A percentile compares a stretch with the other conserved stretches of the same genome.
Conservation (phyloP, 2,797 vertebrate genomes). For the Takifugu rubripes region DNA sequence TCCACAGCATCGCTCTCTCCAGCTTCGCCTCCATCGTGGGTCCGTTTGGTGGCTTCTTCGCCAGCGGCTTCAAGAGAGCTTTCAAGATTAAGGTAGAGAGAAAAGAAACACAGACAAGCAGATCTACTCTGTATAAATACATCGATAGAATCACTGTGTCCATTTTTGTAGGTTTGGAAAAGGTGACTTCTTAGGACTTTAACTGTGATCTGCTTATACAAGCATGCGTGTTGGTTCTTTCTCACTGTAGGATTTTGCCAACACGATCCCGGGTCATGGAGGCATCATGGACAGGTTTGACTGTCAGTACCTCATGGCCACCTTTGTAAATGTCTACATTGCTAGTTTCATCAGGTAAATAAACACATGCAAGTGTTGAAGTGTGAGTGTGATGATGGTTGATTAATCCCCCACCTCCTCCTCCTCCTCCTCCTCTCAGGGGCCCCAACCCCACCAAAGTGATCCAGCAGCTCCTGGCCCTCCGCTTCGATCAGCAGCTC, state of each 20-base stretch:
- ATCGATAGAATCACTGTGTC: background rate
- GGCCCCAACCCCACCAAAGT: constrained; percentile 94
- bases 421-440: constrained; percentile 59
- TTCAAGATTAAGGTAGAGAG: constrained; percentile 94
- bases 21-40: constrained; percentile 94
- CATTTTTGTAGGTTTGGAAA: background rate
- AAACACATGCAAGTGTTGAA: background rate
- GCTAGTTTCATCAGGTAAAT: constrained; percentile 97
- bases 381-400: background rate
- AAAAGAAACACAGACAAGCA: background rate
- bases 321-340: constrained; percentile 97
- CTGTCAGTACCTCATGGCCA: constrained; percentile 99
- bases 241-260: constrained; percentile 89
- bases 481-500: constrained; percentile 92
- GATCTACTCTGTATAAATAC: no score
- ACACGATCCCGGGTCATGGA: constrained; percentile 96
- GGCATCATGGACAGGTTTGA: constrained; percentile 99
- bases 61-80: constrained; percentile 97
- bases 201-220: no score
- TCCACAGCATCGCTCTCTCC: constrained; percentile 96
- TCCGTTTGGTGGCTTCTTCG: constrained; percentile 97
- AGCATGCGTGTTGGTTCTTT: background rate
- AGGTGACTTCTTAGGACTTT: no score
- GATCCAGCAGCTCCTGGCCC: constrained; percentile 94
- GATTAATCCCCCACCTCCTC: background rate